A percentile compares a stretch with the other conserved stretches of the same genome.
These are phyloP conservation scores for Tupiocoris notatus DNA, from an alignment of 2,888 invertebrate species.

Conservation along the genomic window DNA sequence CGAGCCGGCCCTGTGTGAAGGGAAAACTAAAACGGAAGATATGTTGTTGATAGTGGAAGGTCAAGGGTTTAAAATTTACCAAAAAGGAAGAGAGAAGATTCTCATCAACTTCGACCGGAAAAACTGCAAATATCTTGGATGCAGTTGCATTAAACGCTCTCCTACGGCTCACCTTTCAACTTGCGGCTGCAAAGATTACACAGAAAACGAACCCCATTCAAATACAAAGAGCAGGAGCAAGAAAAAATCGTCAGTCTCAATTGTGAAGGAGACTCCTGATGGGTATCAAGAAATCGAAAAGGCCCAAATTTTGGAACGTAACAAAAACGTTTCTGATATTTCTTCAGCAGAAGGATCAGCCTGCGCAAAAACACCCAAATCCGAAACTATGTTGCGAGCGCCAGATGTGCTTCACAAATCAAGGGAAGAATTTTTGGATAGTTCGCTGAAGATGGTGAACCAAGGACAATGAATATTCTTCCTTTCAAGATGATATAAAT, in stretches of 20 bases:
- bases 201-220: background rate
- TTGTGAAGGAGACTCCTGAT: slow-evolving; percentile 11
- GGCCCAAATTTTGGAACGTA: background rate
- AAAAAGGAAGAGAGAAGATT: slow-evolving; percentile 10
- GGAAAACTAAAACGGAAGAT: background rate
- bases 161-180: background rate
- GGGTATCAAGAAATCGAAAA: background rate
- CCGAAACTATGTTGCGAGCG: background rate
- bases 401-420: background rate
- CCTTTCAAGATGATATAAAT: too few species aligned
- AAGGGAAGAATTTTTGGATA: too few species aligned
- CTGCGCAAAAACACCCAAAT: too few species aligned
- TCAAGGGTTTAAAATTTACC: slow-evolving; percentile 11
- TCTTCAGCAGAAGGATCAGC: too few species aligned
- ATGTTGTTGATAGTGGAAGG: slow-evolving; percentile 8
- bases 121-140: slow-evolving; percentile 17
- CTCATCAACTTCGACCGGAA: slow-evolving; percentile 13
- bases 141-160: background rate
- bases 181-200: slow-evolving; percentile 7
- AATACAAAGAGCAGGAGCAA: background rate
- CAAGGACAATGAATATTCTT: too few species aligned
- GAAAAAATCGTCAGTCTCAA: background rate
- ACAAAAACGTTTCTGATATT: background rate
- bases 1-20: too few species aligned
- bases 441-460: too few species aligned